Evolutionary conservation across 2,113 vertebrate species (phyloP), one percentile per base, ranked within the genome.

Genomic region (Drymodes brunneopygia): DNA sequence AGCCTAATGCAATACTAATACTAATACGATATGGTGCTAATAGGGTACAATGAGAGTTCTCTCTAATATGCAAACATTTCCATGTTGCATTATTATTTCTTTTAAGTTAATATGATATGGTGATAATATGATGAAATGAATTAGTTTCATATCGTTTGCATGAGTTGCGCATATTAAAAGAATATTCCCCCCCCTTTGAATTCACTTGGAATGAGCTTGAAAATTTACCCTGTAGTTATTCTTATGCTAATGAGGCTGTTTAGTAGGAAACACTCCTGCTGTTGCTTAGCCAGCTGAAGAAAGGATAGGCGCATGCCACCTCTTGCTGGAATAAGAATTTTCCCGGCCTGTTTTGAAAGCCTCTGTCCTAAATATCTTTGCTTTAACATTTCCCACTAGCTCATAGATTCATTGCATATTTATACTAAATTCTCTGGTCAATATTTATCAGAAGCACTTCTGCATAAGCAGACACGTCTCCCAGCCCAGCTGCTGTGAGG

Each of bases 151-250:
- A 98, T 98, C 98, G 98, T 98, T 97, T 98, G 98, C 97, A 97
- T 98, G 98, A 97, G 94, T 97, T 98, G 97, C 72, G 84, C 98
- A 97, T 98, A 98, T 98, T 98, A 98, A 98, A 88, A 82, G 97
- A 95, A 92, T 97, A 97, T 97, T 96, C 86, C 95, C 97, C 87
- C 72, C 92, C 90, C 90, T 96, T 97, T 96, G 97, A 98, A 98
- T 98, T 97, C 96, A 96, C 96, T 98, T 97, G 97, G 98, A 98
- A 98, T 97, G 97, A 98, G 98, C 97, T 97, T 97, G 97, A 98
- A 97, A 98, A 98, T 97, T 98, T 98, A 98, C 98, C 98, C 98
- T 98, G 98, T 98, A 98, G 98, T 98, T 98, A 98, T 97, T 98
- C 96, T 97, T 97, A 98, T 98, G 98, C 97, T 98, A 98, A 98